Conservation (phyloP, 2,113 vertebrate genomes). For the Pardalotus punctatus region DNA sequence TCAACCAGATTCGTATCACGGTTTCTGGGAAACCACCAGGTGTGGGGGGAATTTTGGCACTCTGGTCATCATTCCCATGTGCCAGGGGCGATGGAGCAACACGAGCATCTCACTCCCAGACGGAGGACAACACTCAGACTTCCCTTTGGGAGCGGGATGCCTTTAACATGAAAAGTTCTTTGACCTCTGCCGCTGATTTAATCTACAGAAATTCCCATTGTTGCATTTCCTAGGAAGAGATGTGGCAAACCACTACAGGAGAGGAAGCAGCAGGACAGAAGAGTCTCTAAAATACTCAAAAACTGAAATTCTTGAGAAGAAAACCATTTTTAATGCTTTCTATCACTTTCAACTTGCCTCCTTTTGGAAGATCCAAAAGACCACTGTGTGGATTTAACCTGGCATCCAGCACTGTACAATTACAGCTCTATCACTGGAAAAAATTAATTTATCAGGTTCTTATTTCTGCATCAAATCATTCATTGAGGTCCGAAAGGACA, state of each 20-base stretch:
- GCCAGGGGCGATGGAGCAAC: neutral
- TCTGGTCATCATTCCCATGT: neutral
- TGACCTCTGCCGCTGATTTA: neutral
- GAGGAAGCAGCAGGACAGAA: neutral
- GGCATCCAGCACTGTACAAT: accelerated
- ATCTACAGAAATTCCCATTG: neutral
- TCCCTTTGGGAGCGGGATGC: neutral
- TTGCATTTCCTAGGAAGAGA: neutral
- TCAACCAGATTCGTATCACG: conserved; percentile 34
- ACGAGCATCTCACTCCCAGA: neutral
- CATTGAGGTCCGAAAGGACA: neutral
- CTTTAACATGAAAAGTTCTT: neutral
- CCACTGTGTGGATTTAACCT: neutral
- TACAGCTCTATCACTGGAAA: neutral
- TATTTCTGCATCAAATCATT: neutral
- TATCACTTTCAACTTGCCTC: neutral
- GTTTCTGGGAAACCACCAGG: conserved; percentile 44
- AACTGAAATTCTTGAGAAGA: accelerated
- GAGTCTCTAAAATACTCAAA: neutral
- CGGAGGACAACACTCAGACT: neutral
- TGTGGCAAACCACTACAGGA: neutral
- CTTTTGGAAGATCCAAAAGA: neutral
- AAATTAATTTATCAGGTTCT: neutral
- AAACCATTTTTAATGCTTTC: neutral
- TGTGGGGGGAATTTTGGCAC: neutral